Evolutionary conservation across 2,888 invertebrate species (phyloP), one percentile per base, ranked within the genome.

Genomic region (Eupithecia inturbata): DNA sequence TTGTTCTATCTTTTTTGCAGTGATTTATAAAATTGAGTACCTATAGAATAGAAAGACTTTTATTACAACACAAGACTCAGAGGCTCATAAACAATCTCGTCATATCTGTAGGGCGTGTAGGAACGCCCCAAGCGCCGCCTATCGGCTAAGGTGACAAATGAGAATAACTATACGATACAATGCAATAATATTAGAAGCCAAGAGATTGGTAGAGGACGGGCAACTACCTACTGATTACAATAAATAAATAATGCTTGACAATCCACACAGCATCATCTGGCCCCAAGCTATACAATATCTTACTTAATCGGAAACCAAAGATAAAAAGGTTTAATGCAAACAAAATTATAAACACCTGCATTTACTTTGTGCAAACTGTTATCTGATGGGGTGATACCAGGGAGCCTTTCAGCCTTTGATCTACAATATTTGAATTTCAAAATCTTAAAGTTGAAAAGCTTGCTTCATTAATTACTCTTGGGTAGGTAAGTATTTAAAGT

Each of bases 41-140:
- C 19, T 19, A 45, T 19, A 16, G 1, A 49, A 49, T 53, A 22
- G 3, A 53, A n/a, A 45, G 19, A 45, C 4, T 19, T 41, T 4
- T 49, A 53, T 53, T 22, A 53, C n/a, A 12, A 57, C 57, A 57
- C 22, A n/a, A 12, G 4, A 26, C 22, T 14, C 57, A 22, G 22
- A 53, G 14, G 26, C 26, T 62, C 28, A 19, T 31, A 62, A 62
- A 60, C 60, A 7, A 62, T 16, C 28, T 62, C 6, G 16, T 19
- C 9, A 62, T 62, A 62, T 62, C 28, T 31, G 6, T 31, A 62
- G 31, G 62, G 62, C 31, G 26, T 39, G n/a, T 41, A 45, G 62
- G 62, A 62, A 28, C 62, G 62, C 62, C 62, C 62, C 62, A 9
- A 31, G 19, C 45, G 41, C 28, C 28, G 39, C 67, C 39, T 67